phyloP scores from a whole-genome alignment of 1,140 invertebrate species.

The Hermatobates lingyangjiaoensis region DNA sequence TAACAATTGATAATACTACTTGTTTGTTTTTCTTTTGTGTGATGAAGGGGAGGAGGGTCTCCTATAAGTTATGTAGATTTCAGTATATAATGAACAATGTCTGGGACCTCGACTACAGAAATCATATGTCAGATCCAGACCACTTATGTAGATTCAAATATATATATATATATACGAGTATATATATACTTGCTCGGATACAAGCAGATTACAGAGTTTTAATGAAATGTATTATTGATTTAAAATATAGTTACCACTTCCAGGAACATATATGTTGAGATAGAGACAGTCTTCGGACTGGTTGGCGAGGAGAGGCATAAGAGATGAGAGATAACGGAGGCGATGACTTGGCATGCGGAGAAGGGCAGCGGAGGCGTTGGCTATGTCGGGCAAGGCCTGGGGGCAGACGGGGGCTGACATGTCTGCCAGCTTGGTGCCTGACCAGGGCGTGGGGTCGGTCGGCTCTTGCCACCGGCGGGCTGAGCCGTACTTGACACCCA shows the following conservation, averaged over 20 bases:
- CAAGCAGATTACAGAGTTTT: too few relatives aligned
- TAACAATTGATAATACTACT: too few relatives aligned
- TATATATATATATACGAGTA: too few relatives aligned
- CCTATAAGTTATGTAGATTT: too few relatives aligned
- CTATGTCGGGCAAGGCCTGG: constrained; percentile 49
- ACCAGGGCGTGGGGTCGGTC: constrained; percentile 39
- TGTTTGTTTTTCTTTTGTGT: too few relatives aligned
- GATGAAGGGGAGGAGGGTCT: too few relatives aligned
- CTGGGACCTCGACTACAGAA: too few relatives aligned
- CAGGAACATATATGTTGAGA: constrained; percentile 73
- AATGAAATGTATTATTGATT: too few relatives aligned
- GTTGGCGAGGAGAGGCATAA: constrained; percentile 45
- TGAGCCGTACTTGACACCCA: constrained; percentile 59
- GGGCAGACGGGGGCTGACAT: constrained; percentile 59
- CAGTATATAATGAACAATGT: too few relatives aligned
- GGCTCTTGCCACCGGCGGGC: constrained; percentile 47
- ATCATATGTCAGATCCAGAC: too few relatives aligned
- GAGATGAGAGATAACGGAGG: constrained; percentile 40
- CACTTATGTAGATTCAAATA: too few relatives aligned
- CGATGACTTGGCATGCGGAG: constrained; percentile 44
- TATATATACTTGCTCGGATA: too few relatives aligned
- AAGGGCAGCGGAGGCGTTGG: constrained; percentile 46
- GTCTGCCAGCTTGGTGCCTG: constrained; percentile 51
- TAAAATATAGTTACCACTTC: constrained; percentile 40
- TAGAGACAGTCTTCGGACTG: constrained; percentile 80